phyloP scores from a whole-genome alignment of 2,888 invertebrate species.

The Chrysodeixis includens region DNA sequence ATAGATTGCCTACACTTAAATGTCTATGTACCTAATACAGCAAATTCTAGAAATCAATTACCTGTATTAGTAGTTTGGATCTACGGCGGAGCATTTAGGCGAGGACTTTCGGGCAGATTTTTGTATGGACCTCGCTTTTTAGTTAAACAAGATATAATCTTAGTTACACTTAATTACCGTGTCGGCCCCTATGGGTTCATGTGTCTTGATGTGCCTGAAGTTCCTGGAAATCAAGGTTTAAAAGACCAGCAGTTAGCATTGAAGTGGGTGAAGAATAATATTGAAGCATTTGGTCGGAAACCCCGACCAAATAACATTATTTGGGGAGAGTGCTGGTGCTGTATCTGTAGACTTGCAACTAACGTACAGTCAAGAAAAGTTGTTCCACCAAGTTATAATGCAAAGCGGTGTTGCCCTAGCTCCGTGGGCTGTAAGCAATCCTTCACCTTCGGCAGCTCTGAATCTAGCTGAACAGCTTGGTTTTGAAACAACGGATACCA shows the following conservation, averaged over 20 bases:
- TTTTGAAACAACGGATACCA: conserved; percentile 56
- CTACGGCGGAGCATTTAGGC: conserved; percentile 68
- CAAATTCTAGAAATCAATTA: conserved; percentile 61
- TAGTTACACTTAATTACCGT: conserved; percentile 76
- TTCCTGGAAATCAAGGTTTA: conserved; percentile 77
- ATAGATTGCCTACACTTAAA: conserved; percentile 74
- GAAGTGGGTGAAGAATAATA: conserved; percentile 74
- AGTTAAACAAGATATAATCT: conserved; percentile 69
- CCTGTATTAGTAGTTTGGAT: conserved; percentile 76
- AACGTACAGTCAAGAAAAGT: conserved; percentile 63
- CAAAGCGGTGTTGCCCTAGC: conserved; percentile 68
- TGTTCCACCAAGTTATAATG: conserved; percentile 70
- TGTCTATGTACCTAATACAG: conserved; percentile 69
- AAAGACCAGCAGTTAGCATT: conserved; percentile 75
- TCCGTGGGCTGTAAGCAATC: conserved; percentile 53
- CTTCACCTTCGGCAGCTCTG: conserved; percentile 60
- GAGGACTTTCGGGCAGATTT: conserved; percentile 63
- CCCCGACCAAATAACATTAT: conserved; percentile 68
- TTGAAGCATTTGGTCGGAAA: conserved; percentile 76
- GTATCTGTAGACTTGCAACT: conserved; percentile 69
- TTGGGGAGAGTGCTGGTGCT: conserved; percentile 75
- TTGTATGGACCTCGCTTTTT: conserved; percentile 67
- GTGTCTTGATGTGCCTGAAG: conserved; percentile 68
- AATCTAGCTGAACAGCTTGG: conserved; percentile 67
- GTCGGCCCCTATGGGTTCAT: conserved; percentile 77